A percentile compares a stretch with the other conserved stretches of the same genome.
These are phyloP conservation scores for Neria commutata DNA, from an alignment of 2,888 invertebrate genomes.

Conservation along the genomic window DNA sequence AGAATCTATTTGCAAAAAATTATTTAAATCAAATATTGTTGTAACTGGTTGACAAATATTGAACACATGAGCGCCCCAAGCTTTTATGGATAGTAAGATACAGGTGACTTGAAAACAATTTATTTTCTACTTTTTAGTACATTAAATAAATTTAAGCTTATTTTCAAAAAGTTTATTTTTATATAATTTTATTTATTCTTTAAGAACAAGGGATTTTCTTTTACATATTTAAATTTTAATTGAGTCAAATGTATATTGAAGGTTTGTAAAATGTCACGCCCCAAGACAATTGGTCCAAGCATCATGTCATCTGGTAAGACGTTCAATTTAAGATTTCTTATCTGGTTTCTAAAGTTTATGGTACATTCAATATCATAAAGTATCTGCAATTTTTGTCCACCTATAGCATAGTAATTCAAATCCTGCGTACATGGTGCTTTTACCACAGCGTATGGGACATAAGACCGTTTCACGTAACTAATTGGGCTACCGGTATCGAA, in stretches of 20 bases:
- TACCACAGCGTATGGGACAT: neutral
- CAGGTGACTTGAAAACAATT: too few relatives aligned
- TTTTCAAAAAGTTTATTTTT: too few relatives aligned
- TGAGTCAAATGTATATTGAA: slow-evolving; percentile 13
- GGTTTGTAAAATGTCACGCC: slow-evolving; percentile 13
- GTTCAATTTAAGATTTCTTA: neutral
- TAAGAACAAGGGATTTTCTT: neutral
- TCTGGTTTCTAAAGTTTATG: slow-evolving; percentile 17
- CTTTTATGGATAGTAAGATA: too few relatives aligned
- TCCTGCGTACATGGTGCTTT: too few relatives aligned
- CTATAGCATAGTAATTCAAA: slow-evolving; percentile 9
- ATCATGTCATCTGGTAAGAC: slow-evolving; percentile 20
- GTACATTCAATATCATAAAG: too few relatives aligned
- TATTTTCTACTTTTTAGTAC: too few relatives aligned
- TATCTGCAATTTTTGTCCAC: too few relatives aligned
- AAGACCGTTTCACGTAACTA: slow-evolving; percentile 8
- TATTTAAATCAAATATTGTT: too few relatives aligned
- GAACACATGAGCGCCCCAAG: too few relatives aligned
- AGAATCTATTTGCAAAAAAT: too few relatives aligned
- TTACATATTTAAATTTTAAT: neutral
- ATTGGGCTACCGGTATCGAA: slow-evolving; percentile 23
- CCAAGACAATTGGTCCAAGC: neutral
- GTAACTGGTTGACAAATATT: too few relatives aligned
- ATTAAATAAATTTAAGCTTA: too few relatives aligned
- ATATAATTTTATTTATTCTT: neutral